Conservation (phyloP, 2,797 vertebrate species). For the Tokudaia muenninki region DNA sequence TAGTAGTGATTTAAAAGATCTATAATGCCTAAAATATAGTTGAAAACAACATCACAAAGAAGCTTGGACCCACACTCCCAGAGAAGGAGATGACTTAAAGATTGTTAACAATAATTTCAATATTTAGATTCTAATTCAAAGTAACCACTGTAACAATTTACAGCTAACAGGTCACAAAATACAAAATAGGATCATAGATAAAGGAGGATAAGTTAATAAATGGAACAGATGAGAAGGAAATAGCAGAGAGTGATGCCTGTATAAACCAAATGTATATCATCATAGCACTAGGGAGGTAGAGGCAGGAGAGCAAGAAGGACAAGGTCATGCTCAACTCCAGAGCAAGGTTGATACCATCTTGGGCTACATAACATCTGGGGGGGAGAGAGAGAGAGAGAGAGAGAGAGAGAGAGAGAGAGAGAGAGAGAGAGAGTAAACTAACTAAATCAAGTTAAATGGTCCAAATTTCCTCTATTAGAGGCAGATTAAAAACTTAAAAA, state of each 20-base stretch:
- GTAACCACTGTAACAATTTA: not conserved
- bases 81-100: not conserved
- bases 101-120: not conserved
- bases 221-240: not conserved
- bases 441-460: not conserved
- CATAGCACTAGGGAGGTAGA: not conserved
- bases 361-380: not conserved
- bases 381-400: not conserved
- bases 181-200: not conserved
- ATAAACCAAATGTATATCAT: not conserved
- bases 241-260: not conserved
- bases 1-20: not conserved
- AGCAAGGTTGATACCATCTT: not conserved
- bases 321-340: not conserved
- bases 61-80: not conserved
- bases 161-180: not conserved
- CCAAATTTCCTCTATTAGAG: not conserved
- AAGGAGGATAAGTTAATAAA: not conserved
- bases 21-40: not conserved
- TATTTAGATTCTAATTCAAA: not conserved
- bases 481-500: not conserved
- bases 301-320: not conserved
- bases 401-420: not conserved
- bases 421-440: not conserved
- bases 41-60: not conserved